Evolutionary conservation across 2,113 vertebrate genomes (phyloP), one percentile per base, ranked within the genome.

Genomic region (Rhea pennata): DNA sequence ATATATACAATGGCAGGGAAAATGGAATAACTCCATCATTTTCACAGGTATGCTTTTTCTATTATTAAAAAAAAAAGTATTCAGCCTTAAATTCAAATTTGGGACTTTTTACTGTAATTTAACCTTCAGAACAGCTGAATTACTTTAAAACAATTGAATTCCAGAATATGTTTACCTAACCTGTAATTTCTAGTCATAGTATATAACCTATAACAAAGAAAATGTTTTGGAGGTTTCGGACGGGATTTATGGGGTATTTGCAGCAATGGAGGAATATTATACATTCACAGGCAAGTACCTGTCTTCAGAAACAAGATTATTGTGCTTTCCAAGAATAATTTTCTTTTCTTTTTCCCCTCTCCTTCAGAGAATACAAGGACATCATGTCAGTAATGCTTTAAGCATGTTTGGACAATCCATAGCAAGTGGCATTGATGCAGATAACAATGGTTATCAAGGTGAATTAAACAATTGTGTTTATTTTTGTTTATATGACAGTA

Each of bases 371-470:
- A 98, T 99, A 89, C 97, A 98, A 91, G 98, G 98, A 59, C 97
- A 96, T 40, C 80, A 97, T 64, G 88, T 98, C 74, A 97, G 98
- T 75, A 91, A 96, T 70, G 95, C 95, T 58, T 97, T 99, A 89
- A 98, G 96, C 77, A 99, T 99, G 98, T 99, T 99, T 96, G 99
- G 99, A 77, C 98, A 99, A 71, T 99, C 99, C 51, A 98, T 99
- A 95, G 98, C 98, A 72, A 98, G 98, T 70, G 98, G 98, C 91
- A 95, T 99, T 42, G 99, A 99, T 97, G 97, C 97, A 85, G 99
- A 99, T 97, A 96, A 98, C 90, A 99, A 99, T 96, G 98, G 98
- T 51, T 99, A 99, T 97, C 89, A 98, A 97, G 99, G 99, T 99
- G 84, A 97, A 96, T 94, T 70, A 90, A 95, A 70, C 46, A 62